These are phyloP conservation scores for Tiaroga cobitis DNA, from an alignment of 2,797 vertebrate genomes.

Conservation along the genomic window DNA sequence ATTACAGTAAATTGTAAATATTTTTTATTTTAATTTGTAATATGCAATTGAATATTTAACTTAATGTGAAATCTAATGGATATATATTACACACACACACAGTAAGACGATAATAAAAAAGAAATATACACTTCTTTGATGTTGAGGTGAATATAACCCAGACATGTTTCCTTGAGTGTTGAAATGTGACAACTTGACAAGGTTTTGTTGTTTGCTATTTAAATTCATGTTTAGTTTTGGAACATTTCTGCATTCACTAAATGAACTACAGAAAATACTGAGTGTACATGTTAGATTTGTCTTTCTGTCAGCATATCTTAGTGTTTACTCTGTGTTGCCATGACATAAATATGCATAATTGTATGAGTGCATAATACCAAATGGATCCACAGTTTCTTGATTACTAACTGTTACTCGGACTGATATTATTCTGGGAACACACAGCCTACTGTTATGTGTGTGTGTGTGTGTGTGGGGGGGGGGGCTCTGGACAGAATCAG, in stretches of 20 bases:
- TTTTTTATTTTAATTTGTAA: background rate
- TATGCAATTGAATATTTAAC: background rate
- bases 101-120: too few relatives aligned
- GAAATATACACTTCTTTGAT: too few relatives aligned
- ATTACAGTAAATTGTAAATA: background rate
- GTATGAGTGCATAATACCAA: background rate
- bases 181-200: too few relatives aligned
- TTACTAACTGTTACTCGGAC: background rate
- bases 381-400: constrained; percentile 3
- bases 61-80: background rate
- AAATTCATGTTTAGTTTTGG: too few relatives aligned
- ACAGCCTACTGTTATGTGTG: background rate
- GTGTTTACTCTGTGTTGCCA: background rate
- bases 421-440: constrained; percentile 8
- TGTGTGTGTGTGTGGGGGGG: constrained; percentile 36
- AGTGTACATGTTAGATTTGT: background rate
- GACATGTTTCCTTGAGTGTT: too few relatives aligned
- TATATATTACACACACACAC: too few relatives aligned
- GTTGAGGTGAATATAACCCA: background rate
- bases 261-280: too few relatives aligned
- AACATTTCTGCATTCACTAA: too few relatives aligned
- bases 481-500: constrained; percentile 59
- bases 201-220: too few relatives aligned
- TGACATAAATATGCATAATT: background rate
- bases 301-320: background rate